phyloP scores from a whole-genome alignment of 2,888 invertebrate species.

The Epirrhoe alternata region DNA sequence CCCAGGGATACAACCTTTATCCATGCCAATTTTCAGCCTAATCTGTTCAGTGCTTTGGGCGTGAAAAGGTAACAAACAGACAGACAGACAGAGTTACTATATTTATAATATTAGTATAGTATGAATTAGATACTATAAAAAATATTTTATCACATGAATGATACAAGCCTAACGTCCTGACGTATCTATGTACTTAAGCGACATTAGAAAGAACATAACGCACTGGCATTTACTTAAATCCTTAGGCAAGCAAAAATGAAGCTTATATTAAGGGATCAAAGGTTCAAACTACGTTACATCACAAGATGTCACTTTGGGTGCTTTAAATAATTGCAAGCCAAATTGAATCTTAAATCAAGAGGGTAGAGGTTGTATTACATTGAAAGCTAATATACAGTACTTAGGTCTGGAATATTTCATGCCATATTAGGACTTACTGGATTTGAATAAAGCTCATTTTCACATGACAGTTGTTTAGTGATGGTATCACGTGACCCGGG shows the following conservation, averaged over 20 bases:
- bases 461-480: slow-evolving; percentile 34
- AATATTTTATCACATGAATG: not conserved
- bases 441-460: slow-evolving; percentile 22
- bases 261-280: not conserved
- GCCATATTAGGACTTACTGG: slow-evolving; percentile 6
- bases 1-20: no score
- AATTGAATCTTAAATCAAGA: slow-evolving; percentile 3
- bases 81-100: no score
- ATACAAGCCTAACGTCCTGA: not conserved
- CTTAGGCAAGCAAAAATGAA: not conserved
- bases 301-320: not conserved
- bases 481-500: slow-evolving; percentile 77
- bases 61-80: no score
- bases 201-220: not conserved
- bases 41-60: no score
- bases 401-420: not conserved
- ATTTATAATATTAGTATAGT: no score
- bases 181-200: not conserved
- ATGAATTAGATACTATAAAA: not conserved
- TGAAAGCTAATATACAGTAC: not conserved
- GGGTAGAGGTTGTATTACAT: not conserved
- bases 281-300: not conserved
- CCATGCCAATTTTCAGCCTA: no score
- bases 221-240: not conserved
- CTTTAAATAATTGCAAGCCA: not conserved